phyloP scores from a whole-genome alignment of 1,140 invertebrate species.

The Globodera ellingtonae region DNA sequence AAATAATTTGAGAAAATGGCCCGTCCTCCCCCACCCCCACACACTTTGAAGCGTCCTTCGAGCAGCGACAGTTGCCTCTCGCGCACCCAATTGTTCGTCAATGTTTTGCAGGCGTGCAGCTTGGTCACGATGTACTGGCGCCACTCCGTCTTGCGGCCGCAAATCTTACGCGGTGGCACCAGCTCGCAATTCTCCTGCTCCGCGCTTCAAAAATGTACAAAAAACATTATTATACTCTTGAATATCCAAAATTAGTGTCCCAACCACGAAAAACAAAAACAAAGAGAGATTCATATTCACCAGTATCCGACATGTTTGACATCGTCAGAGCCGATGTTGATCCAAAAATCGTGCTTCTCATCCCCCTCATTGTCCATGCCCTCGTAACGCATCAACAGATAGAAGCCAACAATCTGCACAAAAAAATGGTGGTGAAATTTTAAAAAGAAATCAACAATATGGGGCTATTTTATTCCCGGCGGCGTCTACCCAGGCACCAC shows the following conservation, averaged over 20 bases:
- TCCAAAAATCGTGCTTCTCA: conserved; percentile 43
- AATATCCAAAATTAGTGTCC: not conserved
- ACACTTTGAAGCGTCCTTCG: conserved; percentile 36
- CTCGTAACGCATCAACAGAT: conserved; percentile 34
- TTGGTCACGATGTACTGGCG: conserved; percentile 25
- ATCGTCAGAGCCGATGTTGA: conserved; percentile 43
- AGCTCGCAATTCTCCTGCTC: conserved; percentile 26
- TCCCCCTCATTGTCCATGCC: conserved; percentile 30
- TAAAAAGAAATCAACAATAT: no score
- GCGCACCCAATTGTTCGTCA: conserved; percentile 18
- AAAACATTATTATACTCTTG: not conserved
- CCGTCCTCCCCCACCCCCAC: not conserved
- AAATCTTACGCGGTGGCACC: conserved; percentile 36
- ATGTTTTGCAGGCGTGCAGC: conserved; percentile 26
- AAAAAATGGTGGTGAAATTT: not conserved
- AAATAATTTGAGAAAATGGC: no score
- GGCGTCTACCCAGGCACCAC: no score
- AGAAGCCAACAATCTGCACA: conserved; percentile 40
- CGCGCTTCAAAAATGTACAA: conserved; percentile 6
- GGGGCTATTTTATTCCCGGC: no score
- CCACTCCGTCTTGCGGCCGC: conserved; percentile 27
- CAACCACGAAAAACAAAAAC: not conserved
- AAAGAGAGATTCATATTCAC: conserved; percentile 13
- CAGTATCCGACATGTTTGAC: conserved; percentile 31
- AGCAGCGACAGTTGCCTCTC: conserved; percentile 25